A percentile compares a stretch with the other conserved stretches of the same genome.
Evolutionary conservation across 2,888 invertebrate genomes (phyloP).

Genomic region (Microplitis deprimator): DNA sequence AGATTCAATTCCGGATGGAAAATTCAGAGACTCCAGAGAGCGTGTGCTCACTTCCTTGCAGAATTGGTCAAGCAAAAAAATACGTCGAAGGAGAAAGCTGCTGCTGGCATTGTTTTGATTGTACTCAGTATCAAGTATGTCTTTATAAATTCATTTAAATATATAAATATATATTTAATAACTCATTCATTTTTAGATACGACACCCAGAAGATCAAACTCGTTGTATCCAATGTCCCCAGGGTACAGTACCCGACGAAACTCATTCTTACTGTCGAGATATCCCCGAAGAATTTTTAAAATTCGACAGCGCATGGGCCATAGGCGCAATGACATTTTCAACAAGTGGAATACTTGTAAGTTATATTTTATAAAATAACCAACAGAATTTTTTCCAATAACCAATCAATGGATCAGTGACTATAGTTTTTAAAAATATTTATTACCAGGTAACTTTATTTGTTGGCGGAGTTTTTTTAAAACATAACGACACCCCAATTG

Average conservation of each 20-base stretch:
- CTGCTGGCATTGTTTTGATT: constrained; percentile 95
- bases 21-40: constrained; percentile 87
- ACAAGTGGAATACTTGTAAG: constrained; percentile 87
- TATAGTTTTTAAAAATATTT: constrained; percentile 17
- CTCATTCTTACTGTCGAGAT: constrained; percentile 81
- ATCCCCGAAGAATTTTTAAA: constrained; percentile 88
- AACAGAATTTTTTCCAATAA: too few relatives aligned
- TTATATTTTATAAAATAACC: constrained; percentile 17
- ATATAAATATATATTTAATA: too few relatives aligned
- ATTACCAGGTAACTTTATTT: constrained; percentile 72
- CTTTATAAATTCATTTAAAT: constrained; percentile 46
- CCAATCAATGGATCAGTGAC: neutral
- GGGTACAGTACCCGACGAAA: constrained; percentile 86
- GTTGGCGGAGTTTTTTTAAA: constrained; percentile 86
- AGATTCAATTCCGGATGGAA: constrained; percentile 87
- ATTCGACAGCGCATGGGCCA: constrained; percentile 90
- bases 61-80: constrained; percentile 90
- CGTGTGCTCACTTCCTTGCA: constrained; percentile 92
- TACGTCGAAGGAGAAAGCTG: constrained; percentile 94
- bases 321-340: constrained; percentile 92
- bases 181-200: constrained; percentile 73
- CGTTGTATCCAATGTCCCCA: constrained; percentile 87
- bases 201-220: constrained; percentile 85
- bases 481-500: constrained; percentile 95
- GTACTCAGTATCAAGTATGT: constrained; percentile 86